These are phyloP conservation scores for Panzeria rudis DNA, from an alignment of 2,888 invertebrate species.

Conservation along the genomic window DNA sequence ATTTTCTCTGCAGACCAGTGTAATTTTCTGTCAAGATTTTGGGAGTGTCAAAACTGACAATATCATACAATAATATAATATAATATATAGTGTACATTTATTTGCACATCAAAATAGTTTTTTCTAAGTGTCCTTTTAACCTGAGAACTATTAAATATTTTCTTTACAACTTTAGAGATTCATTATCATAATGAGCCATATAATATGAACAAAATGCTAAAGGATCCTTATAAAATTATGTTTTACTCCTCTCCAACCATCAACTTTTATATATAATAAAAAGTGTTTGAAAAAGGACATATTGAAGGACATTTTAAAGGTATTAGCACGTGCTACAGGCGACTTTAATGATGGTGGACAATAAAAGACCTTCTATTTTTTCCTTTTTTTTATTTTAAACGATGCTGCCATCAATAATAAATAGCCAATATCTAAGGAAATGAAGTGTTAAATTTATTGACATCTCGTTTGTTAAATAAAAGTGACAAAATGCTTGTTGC, in stretches of 20 bases:
- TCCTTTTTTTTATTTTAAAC: constrained; percentile 2
- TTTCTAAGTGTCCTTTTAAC: constrained; percentile 13
- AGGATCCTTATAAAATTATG: constrained; percentile 56
- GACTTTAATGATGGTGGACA: constrained; percentile 27
- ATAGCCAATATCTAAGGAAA: constrained; percentile 48
- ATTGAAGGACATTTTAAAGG: constrained; percentile 6
- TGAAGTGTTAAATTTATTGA: constrained; percentile 71
- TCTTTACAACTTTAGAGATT: constrained; percentile 57
- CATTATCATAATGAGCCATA: constrained; percentile 69
- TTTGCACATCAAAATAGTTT: no score
- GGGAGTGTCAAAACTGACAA: no score
- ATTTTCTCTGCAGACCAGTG: no score
- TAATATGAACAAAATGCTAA: constrained; percentile 40
- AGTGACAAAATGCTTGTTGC: constrained; percentile 73
- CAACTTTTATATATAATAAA: neutral
- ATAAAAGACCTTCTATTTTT: constrained; percentile 25
- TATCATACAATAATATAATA: no score
- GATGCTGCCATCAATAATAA: constrained; percentile 25
- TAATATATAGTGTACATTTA: no score
- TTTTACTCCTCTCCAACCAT: neutral
- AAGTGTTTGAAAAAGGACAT: constrained; percentile 5
- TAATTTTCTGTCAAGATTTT: no score
- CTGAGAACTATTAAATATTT: constrained; percentile 38
- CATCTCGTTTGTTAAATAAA: constrained; percentile 72
- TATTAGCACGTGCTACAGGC: constrained; percentile 61